These are phyloP conservation scores for Drosophila biarmipes DNA, from an alignment of 1,140 invertebrate genomes.

Conservation along the genomic window DNA sequence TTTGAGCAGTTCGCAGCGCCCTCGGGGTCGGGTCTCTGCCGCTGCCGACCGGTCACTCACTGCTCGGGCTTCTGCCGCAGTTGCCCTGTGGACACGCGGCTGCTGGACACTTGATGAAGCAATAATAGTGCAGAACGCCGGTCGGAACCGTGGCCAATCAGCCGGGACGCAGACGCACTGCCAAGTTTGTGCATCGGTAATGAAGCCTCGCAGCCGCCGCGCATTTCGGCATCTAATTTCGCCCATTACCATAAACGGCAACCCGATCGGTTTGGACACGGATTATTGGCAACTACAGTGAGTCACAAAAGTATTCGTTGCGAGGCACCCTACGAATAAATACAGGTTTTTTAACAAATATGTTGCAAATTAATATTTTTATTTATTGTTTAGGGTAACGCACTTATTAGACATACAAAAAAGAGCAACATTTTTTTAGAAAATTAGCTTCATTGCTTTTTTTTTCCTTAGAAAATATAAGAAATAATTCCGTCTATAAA, in stretches of 20 bases:
- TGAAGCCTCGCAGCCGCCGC: conserved; percentile 28
- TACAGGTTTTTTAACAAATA: no score
- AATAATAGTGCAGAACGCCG: conserved; percentile 73
- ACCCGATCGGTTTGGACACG: conserved; percentile 77
- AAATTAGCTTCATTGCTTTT: no score
- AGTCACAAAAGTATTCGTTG: no score
- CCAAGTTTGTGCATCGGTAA: conserved; percentile 72
- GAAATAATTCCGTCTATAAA: no score
- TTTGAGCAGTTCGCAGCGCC: conserved; percentile 74
- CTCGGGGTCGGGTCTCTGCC: conserved; percentile 41
- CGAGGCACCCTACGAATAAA: no score
- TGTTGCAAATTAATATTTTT: no score
- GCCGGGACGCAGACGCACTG: conserved; percentile 56
- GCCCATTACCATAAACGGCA: conserved; percentile 80
- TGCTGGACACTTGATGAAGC: conserved; percentile 56
- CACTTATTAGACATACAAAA: no score
- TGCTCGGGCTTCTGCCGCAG: conserved; percentile 53
- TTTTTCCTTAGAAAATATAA: no score
- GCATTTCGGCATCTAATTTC: conserved; percentile 76
- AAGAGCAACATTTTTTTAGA: no score
- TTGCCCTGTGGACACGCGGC: background rate
- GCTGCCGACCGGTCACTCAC: conserved; percentile 30
- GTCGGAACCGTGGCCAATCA: conserved; percentile 58
- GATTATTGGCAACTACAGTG: conserved; percentile 81
- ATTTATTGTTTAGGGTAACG: no score